These are phyloP conservation scores for Metopia argyrocephala DNA, from an alignment of 2,888 invertebrate species.

Conservation along the genomic window DNA sequence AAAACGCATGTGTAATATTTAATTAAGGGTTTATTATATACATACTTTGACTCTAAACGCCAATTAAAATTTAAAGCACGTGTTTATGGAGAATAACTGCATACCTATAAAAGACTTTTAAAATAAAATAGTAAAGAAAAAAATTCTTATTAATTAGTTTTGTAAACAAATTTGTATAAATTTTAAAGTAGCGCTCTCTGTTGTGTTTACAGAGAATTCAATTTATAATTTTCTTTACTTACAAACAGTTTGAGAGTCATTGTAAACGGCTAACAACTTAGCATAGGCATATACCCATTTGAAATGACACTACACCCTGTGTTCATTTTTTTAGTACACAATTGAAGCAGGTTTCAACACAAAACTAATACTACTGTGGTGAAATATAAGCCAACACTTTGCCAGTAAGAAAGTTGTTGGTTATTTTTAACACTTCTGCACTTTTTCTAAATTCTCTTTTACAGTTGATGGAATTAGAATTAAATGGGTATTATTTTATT, in stretches of 20 bases:
- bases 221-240: neutral
- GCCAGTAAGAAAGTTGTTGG: too few species aligned
- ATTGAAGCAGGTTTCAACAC: too few species aligned
- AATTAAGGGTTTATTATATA: conserved; percentile 32
- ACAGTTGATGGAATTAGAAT: too few species aligned
- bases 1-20: conserved; percentile 13
- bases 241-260: conserved; percentile 24
- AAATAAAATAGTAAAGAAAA: neutral
- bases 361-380: too few species aligned
- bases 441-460: too few species aligned
- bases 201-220: neutral
- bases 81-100: conserved; percentile 7
- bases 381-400: too few species aligned
- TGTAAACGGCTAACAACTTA: neutral
- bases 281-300: neutral
- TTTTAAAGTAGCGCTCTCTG: conserved; percentile 1
- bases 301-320: neutral
- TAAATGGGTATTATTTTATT: too few species aligned
- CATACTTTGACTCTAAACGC: neutral
- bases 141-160: too few species aligned
- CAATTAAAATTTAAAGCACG: conserved; percentile 20
- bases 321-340: too few species aligned
- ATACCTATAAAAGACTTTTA: neutral
- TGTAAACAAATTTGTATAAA: too few species aligned
- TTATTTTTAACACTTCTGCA: neutral